These are phyloP conservation scores for Sebastes iracundus DNA, from an alignment of 2,797 vertebrate species.

Conservation along the genomic window DNA sequence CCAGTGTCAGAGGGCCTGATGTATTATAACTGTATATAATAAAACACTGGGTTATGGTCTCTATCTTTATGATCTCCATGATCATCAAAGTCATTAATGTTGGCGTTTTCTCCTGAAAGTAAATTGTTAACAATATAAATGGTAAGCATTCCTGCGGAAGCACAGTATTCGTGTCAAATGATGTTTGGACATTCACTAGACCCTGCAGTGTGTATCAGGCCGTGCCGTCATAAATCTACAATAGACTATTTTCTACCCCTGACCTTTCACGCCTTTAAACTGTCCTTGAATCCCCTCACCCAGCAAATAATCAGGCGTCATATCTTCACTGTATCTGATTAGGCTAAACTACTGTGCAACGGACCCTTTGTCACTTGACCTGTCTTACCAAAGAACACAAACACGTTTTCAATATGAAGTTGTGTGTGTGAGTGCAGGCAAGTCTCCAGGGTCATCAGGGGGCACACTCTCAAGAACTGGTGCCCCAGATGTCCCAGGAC, in stretches of 20 bases:
- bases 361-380: not conserved
- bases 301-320: not conserved
- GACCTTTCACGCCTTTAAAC: not conserved
- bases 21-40: not conserved
- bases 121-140: not conserved
- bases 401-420: not conserved
- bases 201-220: not conserved
- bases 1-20: not conserved
- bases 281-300: not conserved
- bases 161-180: not conserved
- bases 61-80: too few species aligned
- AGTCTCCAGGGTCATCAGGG: not conserved
- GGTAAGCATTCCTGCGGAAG: not conserved
- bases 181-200: not conserved
- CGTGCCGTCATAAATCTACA: not conserved
- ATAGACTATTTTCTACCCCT: not conserved
- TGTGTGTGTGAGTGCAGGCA: not conserved
- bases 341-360: not conserved
- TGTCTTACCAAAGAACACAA: not conserved
- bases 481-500: too few species aligned
- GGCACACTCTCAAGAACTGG: not conserved
- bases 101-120: not conserved
- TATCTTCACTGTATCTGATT: not conserved
- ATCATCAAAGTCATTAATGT: too few species aligned
- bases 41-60: not conserved